A percentile compares a stretch with the other conserved stretches of the same genome.
Conservation (phyloP, 2,113 vertebrate genomes). For the Mesembrinibis cayennensis region DNA sequence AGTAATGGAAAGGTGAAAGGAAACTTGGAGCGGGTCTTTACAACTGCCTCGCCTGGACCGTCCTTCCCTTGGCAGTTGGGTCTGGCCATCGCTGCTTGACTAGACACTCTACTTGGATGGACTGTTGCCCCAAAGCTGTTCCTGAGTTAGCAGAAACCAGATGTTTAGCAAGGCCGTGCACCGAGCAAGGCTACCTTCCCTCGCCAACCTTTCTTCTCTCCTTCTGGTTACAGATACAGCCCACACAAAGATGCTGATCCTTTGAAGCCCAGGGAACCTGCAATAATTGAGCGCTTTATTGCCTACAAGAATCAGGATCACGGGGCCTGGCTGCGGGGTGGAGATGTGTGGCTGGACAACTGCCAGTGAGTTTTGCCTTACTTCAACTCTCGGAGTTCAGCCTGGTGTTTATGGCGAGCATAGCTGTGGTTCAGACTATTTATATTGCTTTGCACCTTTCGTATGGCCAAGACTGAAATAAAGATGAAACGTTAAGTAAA, state of each 20-base stretch:
- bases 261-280: constrained; percentile 91
- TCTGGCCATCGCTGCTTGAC: not conserved
- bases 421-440: constrained; percentile 43
- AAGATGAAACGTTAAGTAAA: not conserved
- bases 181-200: not conserved
- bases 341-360: constrained; percentile 94
- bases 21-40: constrained; percentile 30
- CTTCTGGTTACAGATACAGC: constrained; percentile 81
- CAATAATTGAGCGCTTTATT: constrained; percentile 86
- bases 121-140: not conserved
- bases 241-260: constrained; percentile 94
- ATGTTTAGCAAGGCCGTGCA: not conserved
- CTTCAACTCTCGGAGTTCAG: constrained; percentile 53
- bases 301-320: constrained; percentile 99
- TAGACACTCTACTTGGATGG: not conserved
- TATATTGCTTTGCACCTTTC: constrained; percentile 30
- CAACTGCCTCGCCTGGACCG: not conserved
- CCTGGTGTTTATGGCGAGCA: constrained; percentile 28
- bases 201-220: not conserved
- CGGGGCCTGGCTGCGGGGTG: constrained; percentile 96
- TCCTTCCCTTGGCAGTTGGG: not conserved
- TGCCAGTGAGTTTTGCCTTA: constrained; percentile 87
- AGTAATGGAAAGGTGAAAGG: not conserved
- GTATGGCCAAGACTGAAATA: not conserved
- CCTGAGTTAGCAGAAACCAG: not conserved